Base-by-base conservation (phyloP, 2,888 invertebrate species). In the Brenthis hecate region DNA sequence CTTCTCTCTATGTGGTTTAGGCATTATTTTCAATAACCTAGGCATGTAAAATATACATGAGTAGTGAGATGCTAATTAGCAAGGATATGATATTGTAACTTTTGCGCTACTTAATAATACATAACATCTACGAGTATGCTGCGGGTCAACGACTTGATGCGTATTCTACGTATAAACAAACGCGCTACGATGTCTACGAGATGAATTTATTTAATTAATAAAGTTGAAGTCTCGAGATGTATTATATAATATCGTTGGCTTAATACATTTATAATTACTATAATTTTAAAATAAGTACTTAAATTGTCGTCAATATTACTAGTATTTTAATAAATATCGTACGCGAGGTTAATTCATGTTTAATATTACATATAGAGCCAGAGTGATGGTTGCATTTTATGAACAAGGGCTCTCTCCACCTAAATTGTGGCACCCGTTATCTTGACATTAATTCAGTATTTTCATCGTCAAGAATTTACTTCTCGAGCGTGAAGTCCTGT, bases 141-240 rank as follows among this genome's bases (percentile, higher is more conserved):
- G 23, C 23, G 2, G 57, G 43, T 48, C 58, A 14, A 8, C 48
- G 48, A 1, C 14, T 48, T 1, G 5, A 5, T 50, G 48, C 16
- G n/a, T 4, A 19, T 48, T 50, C 60, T 50, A 50, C 16, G 16
- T n/a, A 32, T 48, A 43, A 43, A 43, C 48, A 23, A n/a, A 28
- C 50, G n/a, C 23, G 60, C 60, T 60, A 60, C 60, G 28, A 50
- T 13, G n/a, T 60, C 60, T 60, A 60, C 60, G 60, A 60, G 50
- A 32, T 50, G 36, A 36, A 8, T 36, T 36, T 6, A 36, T 36
- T 36, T 6, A 6, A 36, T 36, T 36, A 36, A 36, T 36, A 36
- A 6, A 36, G 36, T 36, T 36, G 36, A 36, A 8, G 36, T 36
- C 36, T 36, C 36, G 36, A 36, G 36, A 36, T 36, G 8, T 8